Evolutionary conservation across 2,888 invertebrate species (phyloP), one percentile per base, ranked within the genome.

Genomic region (Epinotia demarniana): DNA sequence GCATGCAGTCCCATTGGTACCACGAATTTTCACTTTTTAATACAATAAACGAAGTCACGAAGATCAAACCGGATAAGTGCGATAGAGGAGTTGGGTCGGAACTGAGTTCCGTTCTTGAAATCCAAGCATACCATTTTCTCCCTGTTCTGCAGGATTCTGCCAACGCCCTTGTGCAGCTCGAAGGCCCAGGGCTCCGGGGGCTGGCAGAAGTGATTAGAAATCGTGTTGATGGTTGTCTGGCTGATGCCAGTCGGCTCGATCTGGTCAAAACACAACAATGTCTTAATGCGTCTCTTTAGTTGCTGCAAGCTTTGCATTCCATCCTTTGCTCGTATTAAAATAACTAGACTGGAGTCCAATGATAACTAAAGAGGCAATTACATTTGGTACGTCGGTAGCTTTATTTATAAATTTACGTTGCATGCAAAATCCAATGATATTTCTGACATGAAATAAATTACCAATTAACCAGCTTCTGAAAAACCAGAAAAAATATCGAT

Each of bases 111-210:
- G 23, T 27, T 18, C 18, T n/a, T 16, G 27, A 33, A 5, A 9
- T 33, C 33, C 4, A 16, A 27, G 39, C 18, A 23, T 77, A 91
- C 93, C 92, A 92, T 82, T 85, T 93, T 93, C 77, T 87, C 87
- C 55, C 93, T 81, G 27, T 77, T 81, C 1, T 82, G 85, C 49
- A 93, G 79, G 61, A 93, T 90, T 73, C 83, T 90, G 49, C 76
- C 75, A n/a, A 94, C 80, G 18, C 93, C 93, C 78, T 91, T 91
- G 80, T 94, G 93, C 3, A 91, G 55, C 69, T 92, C 92, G 78
- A 93, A 94, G 1, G 92, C 92, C 91, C 91, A 92, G 2, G 80
- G 80, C 76, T 93, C 93, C 0, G 93, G 93, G 2, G 90, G 83
- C 19, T 85, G 89, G 79, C 86, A 85, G 80, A 91, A 93, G 78